Evolutionary conservation across 1,140 invertebrate species (phyloP), one percentile per base, ranked within the genome.

Genomic region (Megathymus violae): DNA sequence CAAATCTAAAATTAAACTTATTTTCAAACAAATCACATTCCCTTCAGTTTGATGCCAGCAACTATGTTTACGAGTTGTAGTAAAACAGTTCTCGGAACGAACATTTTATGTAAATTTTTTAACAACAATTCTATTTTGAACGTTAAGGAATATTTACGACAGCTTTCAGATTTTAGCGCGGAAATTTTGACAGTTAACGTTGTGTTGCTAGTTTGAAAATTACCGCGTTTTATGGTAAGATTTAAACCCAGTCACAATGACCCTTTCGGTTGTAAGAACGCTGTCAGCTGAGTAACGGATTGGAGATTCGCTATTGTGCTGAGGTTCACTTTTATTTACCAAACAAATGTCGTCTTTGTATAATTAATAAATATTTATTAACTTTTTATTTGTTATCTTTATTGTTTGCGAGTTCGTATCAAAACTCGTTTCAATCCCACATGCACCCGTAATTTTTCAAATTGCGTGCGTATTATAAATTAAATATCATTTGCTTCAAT

Each of bases 71-170:
- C 41, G 54, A 58, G 54, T 46, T 13, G 25, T 43, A 11, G 40
- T 44, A 58, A 44, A 58, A 44, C 40, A 46, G 54, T 58, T 58
- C 54, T 58, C 41, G 1, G 54, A 58, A 58, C 41, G 14, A 22
- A 58, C 54, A 31, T 34, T 56, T 56, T 17, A 58, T 27, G 54
- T 43, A 16, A 22, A 56, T 44, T 58, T 58, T 58, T 58, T 46
- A 58, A 58, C 31, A 58, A 10, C 27, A 44, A 31, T 14, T 19
- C 54, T 58, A 44, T 58, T 58, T 58, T 31, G 1, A 17, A 25
- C 14, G 17, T 4, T 4, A 11, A 56, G 52, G 52, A 44, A 58
- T 31, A 44, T 54, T 54, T 54, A 41, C 14, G 52, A 34, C 25
- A 40, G 13, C 22, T 44, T 44, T 44, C 40, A 15, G 10, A 44